Conservation (phyloP, 2,797 vertebrate genomes). For the Hydrophis major region DNA sequence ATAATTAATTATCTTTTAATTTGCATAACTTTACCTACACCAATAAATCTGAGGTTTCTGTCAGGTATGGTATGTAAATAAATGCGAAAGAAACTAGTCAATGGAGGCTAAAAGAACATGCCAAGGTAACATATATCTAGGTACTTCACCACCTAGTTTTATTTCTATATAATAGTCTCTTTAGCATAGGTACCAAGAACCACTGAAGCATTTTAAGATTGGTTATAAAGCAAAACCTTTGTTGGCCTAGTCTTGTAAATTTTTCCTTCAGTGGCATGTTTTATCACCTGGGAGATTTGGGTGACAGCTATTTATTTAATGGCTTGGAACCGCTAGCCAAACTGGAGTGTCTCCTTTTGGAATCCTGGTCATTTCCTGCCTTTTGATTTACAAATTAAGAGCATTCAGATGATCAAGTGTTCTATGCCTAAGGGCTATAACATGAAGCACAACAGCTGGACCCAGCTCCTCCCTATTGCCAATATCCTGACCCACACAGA, state of each 20-base stretch:
- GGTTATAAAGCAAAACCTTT: slow-evolving; percentile 50
- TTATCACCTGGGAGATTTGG: slow-evolving; percentile 64
- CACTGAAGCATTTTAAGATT: slow-evolving; percentile 44
- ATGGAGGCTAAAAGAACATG: slow-evolving; percentile 31
- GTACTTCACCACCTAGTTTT: slow-evolving; percentile 25
- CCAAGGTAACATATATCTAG: slow-evolving; percentile 47
- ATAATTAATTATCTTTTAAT: slow-evolving; percentile 42
- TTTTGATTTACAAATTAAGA: slow-evolving; percentile 75
- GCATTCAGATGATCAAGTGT: slow-evolving; percentile 64
- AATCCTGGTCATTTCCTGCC: slow-evolving; percentile 68
- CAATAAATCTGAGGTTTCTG: slow-evolving; percentile 44
- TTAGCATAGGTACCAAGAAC: slow-evolving; percentile 32
- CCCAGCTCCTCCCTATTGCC: slow-evolving; percentile 43
- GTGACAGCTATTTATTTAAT: slow-evolving; percentile 72
- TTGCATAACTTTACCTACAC: slow-evolving; percentile 48
- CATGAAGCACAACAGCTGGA: slow-evolving; percentile 64
- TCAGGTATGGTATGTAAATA: slow-evolving; percentile 25
- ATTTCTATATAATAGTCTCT: slow-evolving; percentile 32
- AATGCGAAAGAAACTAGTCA: slow-evolving; percentile 42
- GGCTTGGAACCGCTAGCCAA: slow-evolving; percentile 67
- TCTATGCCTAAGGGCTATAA: slow-evolving; percentile 61
- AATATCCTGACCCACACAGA: slow-evolving; percentile 30
- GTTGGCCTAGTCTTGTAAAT: slow-evolving; percentile 63
- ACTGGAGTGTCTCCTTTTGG: slow-evolving; percentile 60
- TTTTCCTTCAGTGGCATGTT: slow-evolving; percentile 53